Percentiles rank a stretch among this genome's conserved stretches.
These are phyloP conservation scores for Miltochrista miniata DNA, from an alignment of 2,888 invertebrate genomes.

Conservation along the genomic window DNA sequence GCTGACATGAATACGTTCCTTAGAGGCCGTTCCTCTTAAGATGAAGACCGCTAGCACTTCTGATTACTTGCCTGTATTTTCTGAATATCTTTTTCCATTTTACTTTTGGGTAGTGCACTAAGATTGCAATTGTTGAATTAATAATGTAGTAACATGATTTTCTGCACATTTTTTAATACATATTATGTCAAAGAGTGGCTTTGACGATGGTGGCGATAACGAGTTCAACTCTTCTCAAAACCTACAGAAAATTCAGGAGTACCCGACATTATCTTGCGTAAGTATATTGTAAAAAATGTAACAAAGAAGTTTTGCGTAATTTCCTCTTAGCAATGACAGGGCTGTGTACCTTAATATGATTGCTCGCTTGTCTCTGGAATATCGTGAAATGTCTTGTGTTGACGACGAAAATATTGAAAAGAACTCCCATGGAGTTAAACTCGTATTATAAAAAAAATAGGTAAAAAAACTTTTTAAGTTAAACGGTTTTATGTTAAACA, in stretches of 20 bases:
- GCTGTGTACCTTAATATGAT: constrained; percentile 24
- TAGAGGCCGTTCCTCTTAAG: constrained; percentile 18
- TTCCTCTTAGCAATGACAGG: constrained; percentile 24
- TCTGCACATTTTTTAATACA: background rate
- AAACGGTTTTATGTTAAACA: no score
- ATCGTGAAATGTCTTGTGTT: constrained; percentile 20
- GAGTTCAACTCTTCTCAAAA: constrained; percentile 4
- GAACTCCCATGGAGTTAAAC: no score
- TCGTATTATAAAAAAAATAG: no score
- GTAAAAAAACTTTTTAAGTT: no score
- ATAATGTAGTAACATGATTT: no score
- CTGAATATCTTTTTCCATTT: background rate
- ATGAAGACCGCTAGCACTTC: constrained; percentile 5
- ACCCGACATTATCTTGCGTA: constrained; percentile 18
- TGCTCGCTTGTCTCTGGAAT: constrained; percentile 17
- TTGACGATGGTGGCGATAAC: background rate
- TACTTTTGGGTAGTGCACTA: no score
- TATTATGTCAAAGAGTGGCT: no score
- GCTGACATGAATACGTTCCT: constrained; percentile 15
- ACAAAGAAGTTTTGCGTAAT: constrained; percentile 33
- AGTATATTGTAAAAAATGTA: constrained; percentile 20
- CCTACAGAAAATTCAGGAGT: constrained; percentile 12
- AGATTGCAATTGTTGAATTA: no score
- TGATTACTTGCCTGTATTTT: no score
- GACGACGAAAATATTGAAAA: no score